phyloP scores from a whole-genome alignment of 2,888 invertebrate species.

The Chamaedrilus cognettii region DNA sequence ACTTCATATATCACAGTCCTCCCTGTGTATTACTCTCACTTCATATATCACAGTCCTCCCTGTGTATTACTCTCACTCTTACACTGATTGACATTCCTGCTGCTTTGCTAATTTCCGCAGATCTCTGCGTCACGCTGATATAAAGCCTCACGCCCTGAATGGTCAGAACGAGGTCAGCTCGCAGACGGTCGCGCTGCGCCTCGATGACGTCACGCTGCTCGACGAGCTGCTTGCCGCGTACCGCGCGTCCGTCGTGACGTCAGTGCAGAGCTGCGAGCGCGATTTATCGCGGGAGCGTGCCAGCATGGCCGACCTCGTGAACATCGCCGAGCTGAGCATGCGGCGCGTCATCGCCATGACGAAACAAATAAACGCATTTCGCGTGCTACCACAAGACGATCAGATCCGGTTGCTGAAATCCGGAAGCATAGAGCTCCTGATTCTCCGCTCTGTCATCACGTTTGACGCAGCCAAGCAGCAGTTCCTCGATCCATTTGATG shows the following conservation, averaged over 20 bases:
- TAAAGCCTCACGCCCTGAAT: no score
- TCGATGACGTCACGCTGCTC: conserved; percentile 51
- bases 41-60: no score
- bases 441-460: conserved; percentile 88
- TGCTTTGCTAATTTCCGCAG: no score
- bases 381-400: conserved; percentile 90
- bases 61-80: no score
- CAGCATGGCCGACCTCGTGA: conserved; percentile 55
- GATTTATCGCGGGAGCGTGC: conserved; percentile 33
- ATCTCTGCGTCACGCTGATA: no score
- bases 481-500: conserved; percentile 87
- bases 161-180: no score
- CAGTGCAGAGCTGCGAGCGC: conserved; percentile 46
- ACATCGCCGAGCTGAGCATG: conserved; percentile 57
- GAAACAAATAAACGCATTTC: conserved; percentile 51
- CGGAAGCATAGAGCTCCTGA: conserved; percentile 96
- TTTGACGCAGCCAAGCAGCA: conserved; percentile 88
- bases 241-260: conserved; percentile 54
- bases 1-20: no score
- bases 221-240: conserved; percentile 55
- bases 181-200: conserved; percentile 12
- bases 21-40: no score
- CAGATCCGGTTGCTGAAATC: conserved; percentile 90
- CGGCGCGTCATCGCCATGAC: conserved; percentile 71
- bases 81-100: no score